A percentile compares a stretch with the other conserved stretches of the same genome.
phyloP scores from a whole-genome alignment of 2,113 vertebrate species.

The Pagrus major region DNA sequence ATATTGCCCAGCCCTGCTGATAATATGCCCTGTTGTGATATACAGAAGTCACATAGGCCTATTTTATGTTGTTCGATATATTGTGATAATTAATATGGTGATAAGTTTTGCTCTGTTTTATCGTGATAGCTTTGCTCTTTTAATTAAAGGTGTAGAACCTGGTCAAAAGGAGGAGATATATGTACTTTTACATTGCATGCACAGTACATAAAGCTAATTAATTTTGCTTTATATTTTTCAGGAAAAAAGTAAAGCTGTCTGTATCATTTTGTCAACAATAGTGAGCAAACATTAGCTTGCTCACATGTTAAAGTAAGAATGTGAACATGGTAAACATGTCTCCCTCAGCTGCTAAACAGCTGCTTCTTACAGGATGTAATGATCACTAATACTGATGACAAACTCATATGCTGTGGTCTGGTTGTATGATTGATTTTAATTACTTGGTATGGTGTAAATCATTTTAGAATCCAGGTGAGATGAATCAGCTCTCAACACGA shows the following conservation, averaged over 20 bases:
- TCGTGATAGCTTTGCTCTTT: neutral
- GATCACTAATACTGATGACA: neutral
- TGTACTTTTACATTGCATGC: neutral
- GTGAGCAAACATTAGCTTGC: neutral
- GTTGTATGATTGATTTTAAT: neutral
- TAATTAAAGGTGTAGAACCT: neutral
- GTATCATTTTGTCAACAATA: no score
- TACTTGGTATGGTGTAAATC: neutral
- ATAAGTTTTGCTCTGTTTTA: neutral
- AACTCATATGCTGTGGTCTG: neutral
- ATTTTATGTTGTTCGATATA: neutral
- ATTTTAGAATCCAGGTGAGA: slow-evolving; percentile 4
- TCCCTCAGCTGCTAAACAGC: neutral
- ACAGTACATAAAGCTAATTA: neutral
- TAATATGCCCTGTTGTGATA: neutral
- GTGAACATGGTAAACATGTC: neutral
- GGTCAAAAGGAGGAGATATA: neutral
- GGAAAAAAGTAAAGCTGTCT: neutral
- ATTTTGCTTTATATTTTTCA: neutral
- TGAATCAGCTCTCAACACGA: neutral
- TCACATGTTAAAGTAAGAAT: neutral
- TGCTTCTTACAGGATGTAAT: neutral
- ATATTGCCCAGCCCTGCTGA: no score
- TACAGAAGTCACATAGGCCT: neutral
- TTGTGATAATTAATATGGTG: neutral